Evolutionary conservation across 2,888 invertebrate genomes (phyloP), one percentile per base, ranked within the genome.

Genomic region (Ennomos erosarius): DNA sequence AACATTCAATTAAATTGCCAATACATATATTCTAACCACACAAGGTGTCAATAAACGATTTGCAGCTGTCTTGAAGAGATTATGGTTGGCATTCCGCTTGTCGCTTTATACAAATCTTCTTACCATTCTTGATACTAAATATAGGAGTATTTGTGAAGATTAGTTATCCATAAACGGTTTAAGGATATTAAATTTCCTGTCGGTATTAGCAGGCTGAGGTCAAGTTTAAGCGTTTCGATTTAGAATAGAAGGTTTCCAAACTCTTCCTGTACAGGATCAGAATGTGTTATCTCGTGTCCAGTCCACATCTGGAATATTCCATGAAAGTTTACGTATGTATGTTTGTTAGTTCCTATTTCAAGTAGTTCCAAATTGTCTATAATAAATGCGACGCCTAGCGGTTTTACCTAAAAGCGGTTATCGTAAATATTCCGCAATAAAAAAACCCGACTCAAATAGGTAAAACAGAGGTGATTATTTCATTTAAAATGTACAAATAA

Each of bases 101-200:
- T 81, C 76, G 68, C 70, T 77, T 81, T 83, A 85, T 84, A 84
- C 81, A 83, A 85, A 84, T 85, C 76, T 69, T 56, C 60, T 61
- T 73, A 76, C 71, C 70, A 74, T 81, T 76, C 74, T 76, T 71
- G 70, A 75, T 77, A 65, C 63, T 70, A 60, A 62, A 67, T 70
- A 69, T 73, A 75, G 73, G 67, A 69, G 68, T 50, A 63, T 57
- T 59, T 50, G 67, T 70, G 67, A 66, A 64, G 60, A 62, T 71
- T 67, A 60, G 67, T 67, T 65, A 63, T 62, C 55, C 59, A 54
- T 74, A 71, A 71, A 71, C 65, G 51, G 75, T 68, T 76, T 72
- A 73, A 48, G 54, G 64, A 59, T 66, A 67, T 66, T 66, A 53
- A 59, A 63, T 67, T 59, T 62, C 67, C 62, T 58, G 61, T 51